Percentiles rank a stretch among this genome's conserved stretches.
Conservation (phyloP, 2,797 vertebrate species). For the Acipenser transmontanus region DNA sequence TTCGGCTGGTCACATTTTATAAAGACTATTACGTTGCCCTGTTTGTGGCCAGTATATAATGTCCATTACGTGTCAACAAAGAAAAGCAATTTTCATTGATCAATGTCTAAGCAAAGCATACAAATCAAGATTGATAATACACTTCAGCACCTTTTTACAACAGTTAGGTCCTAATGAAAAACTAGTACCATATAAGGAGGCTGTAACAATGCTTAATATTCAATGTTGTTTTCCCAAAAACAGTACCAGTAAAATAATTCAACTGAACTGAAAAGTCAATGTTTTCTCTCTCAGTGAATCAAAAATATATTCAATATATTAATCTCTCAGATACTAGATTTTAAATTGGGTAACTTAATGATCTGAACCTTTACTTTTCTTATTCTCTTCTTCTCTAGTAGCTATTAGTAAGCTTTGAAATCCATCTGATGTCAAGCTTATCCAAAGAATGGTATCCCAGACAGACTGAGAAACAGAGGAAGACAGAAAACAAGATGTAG, state of each 20-base stretch:
- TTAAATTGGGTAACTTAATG: constrained; percentile 47
- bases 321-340: constrained; percentile 47
- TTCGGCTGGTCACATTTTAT: constrained; percentile 50
- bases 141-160: constrained; percentile 63
- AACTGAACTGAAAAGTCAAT: constrained; percentile 35
- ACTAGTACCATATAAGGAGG: constrained; percentile 42
- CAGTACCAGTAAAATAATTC: constrained; percentile 42
- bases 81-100: constrained; percentile 69
- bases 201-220: constrained; percentile 42
- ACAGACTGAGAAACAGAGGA: constrained; percentile 36
- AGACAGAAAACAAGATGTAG: constrained; percentile 21
- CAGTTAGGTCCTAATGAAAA: constrained; percentile 59
- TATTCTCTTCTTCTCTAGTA: constrained; percentile 58
- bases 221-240: constrained; percentile 19
- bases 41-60: constrained; percentile 43
- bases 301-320: constrained; percentile 61
- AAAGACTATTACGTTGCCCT: constrained; percentile 51
- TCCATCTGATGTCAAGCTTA: constrained; percentile 48
- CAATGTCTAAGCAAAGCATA: constrained; percentile 57
- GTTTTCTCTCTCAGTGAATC: constrained; percentile 42
- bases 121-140: constrained; percentile 69
- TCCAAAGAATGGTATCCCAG: constrained; percentile 19
- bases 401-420: constrained; percentile 53
- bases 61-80: constrained; percentile 59
- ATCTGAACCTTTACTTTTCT: constrained; percentile 57